These are phyloP conservation scores for Medauroidea extradentata DNA, from an alignment of 1,140 invertebrate genomes.

Conservation along the genomic window DNA sequence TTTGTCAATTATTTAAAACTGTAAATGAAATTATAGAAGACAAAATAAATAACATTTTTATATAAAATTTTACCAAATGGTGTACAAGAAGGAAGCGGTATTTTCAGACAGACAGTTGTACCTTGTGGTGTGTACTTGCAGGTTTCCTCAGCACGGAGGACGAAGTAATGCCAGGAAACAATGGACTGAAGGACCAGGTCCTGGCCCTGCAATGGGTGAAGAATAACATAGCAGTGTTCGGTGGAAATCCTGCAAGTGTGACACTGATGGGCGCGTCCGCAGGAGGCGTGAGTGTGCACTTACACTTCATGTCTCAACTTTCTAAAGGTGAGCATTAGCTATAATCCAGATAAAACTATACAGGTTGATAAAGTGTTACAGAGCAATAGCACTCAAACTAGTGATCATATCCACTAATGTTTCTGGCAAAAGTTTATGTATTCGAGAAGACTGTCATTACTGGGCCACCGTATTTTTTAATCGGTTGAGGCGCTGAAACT, in stretches of 20 bases:
- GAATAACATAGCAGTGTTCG: slow-evolving; percentile 36
- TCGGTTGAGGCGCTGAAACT: too few relatives aligned
- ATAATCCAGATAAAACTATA: not conserved
- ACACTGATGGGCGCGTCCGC: slow-evolving; percentile 15
- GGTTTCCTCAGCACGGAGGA: slow-evolving; percentile 52
- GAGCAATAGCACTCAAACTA: too few relatives aligned
- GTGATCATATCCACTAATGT: slow-evolving; percentile 16
- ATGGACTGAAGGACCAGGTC: slow-evolving; percentile 52
- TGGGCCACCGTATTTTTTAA: too few relatives aligned
- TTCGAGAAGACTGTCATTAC: too few relatives aligned
- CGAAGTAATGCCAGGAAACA: slow-evolving; percentile 52
- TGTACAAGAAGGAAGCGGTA: too few relatives aligned
- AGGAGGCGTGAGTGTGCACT: slow-evolving; percentile 7
- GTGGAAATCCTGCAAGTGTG: slow-evolving; percentile 15
- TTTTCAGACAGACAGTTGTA: too few relatives aligned
- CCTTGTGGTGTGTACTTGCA: not conserved
- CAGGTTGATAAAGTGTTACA: not conserved
- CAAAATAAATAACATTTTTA: too few relatives aligned
- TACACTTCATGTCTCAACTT: not conserved
- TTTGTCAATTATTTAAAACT: too few relatives aligned
- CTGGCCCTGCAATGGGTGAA: slow-evolving; percentile 21
- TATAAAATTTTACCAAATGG: too few relatives aligned
- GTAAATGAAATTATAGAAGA: too few relatives aligned
- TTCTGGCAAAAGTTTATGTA: too few relatives aligned
- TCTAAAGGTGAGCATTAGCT: not conserved